Evolutionary conservation across 2,113 vertebrate genomes (phyloP).

Genomic region (Neogale vison): DNA sequence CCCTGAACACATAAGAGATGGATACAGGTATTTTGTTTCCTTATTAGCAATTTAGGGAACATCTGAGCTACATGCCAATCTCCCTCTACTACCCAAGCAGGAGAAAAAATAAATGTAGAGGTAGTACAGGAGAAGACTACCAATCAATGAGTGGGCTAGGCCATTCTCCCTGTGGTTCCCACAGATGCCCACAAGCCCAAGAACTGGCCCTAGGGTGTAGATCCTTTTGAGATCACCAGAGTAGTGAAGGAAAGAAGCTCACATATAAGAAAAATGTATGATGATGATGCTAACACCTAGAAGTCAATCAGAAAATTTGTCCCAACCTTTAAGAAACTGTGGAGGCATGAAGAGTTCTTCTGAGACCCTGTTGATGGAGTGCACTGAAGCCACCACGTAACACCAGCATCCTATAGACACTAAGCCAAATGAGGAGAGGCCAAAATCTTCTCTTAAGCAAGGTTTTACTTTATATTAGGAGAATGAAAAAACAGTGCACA

Average conservation of each 20-base stretch:
- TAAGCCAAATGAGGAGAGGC: not conserved
- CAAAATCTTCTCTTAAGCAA: not conserved
- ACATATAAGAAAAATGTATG: not conserved
- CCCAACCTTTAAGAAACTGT: not conserved
- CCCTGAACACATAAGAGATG: not conserved
- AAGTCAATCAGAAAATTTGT: not conserved
- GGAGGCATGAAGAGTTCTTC: not conserved
- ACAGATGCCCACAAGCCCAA: not conserved
- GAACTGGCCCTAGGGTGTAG: not conserved
- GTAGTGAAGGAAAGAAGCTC: not conserved
- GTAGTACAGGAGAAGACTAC: not conserved
- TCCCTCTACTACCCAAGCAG: not conserved
- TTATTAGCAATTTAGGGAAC: not conserved
- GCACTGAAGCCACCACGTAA: not conserved
- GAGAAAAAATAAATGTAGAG: not conserved
- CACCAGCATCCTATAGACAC: not conserved
- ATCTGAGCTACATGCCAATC: not conserved
- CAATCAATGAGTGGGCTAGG: not conserved
- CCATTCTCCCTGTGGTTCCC: not conserved
- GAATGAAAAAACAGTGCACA: not conserved
- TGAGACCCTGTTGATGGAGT: not conserved
- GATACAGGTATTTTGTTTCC: not conserved
- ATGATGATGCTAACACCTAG: not conserved
- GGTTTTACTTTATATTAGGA: not conserved
- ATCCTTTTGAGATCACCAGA: not conserved